Percentiles rank a stretch among this genome's conserved stretches.
Evolutionary conservation across 53 echinoderm and acorn worm genomes (phyloP).

Genomic region (Holothuria scabra): DNA sequence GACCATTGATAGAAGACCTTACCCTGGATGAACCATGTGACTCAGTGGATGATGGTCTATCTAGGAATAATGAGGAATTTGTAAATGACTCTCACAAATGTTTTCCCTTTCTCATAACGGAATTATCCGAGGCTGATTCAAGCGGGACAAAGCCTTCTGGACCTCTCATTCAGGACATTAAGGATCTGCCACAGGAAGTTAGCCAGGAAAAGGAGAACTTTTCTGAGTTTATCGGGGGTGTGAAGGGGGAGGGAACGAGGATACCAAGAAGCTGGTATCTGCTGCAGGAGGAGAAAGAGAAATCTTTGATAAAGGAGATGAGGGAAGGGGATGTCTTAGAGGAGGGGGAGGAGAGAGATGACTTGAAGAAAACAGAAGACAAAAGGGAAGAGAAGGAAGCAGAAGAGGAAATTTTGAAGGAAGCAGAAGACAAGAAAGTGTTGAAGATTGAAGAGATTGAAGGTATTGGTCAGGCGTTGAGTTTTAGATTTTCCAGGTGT

Average conservation of each 20-base stretch:
- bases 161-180: neutral
- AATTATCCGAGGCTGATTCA: constrained; percentile 9
- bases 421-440: neutral
- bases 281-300: constrained; percentile 56
- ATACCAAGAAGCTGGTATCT: constrained; percentile 83
- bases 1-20: constrained; percentile 60
- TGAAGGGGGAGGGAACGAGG: constrained; percentile 59
- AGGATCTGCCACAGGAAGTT: neutral
- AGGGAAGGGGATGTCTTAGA: neutral
- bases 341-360: neutral
- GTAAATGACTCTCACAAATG: too few species aligned
- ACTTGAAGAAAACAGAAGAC: neutral
- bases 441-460: constrained; percentile 3
- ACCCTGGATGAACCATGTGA: neutral
- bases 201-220: neutral
- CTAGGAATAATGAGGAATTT: neutral
- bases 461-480: constrained; percentile 4
- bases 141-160: neutral
- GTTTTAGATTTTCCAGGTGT: too few species aligned
- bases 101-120: constrained; percentile 9
- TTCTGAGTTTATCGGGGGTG: constrained; percentile 13
- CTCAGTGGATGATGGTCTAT: neutral
- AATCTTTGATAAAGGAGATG: neutral
- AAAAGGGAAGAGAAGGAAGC: too few species aligned
- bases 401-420: neutral